Evolutionary conservation across 2,797 vertebrate species (phyloP).

Genomic region (Cirrhinus molitorella): DNA sequence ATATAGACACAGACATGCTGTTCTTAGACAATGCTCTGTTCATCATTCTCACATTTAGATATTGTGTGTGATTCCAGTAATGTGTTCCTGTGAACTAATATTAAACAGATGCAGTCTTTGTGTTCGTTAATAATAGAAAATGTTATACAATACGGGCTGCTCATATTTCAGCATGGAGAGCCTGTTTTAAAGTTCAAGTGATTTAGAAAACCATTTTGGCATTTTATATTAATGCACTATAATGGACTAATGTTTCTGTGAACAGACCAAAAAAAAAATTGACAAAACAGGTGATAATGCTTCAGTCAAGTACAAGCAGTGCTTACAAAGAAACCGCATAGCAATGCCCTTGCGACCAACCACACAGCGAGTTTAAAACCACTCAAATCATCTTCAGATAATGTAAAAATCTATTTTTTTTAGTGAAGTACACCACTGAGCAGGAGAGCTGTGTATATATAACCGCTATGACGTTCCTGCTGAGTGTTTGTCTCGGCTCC

Average conservation of each 20-base stretch:
- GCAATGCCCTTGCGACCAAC: background rate
- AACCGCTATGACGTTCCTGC: slow-evolving; percentile 1
- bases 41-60: background rate
- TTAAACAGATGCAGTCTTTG: background rate
- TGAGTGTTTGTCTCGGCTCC: slow-evolving; percentile 2
- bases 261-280: background rate
- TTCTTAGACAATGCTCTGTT: background rate
- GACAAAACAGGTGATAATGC: too few species aligned
- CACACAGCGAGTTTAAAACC: background rate
- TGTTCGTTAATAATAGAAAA: slow-evolving; percentile 26
- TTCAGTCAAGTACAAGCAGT: background rate
- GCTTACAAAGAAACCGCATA: background rate
- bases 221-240: slow-evolving; percentile 1
- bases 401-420: background rate
- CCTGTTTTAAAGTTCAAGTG: slow-evolving; percentile 5
- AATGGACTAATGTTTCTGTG: background rate
- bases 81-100: background rate
- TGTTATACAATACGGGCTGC: background rate
- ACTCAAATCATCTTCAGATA: background rate
- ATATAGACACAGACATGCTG: background rate
- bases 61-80: background rate
- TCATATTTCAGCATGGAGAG: background rate
- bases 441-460: background rate
- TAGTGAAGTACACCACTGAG: background rate
- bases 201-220: background rate